phyloP scores from a whole-genome alignment of 2,888 invertebrate genomes.

The Falcaria lacertinaria region DNA sequence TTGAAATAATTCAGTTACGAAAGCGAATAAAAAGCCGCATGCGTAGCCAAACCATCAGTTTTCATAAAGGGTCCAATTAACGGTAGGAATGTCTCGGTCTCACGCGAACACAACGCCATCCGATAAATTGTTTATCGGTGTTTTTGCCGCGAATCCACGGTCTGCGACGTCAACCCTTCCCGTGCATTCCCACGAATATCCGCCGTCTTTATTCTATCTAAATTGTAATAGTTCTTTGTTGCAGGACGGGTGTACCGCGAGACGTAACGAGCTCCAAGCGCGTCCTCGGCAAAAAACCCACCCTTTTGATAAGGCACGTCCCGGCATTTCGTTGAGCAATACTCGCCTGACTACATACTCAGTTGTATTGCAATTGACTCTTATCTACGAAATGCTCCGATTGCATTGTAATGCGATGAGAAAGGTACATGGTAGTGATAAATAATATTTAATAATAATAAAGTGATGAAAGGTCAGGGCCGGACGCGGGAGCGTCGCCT shows the following conservation, averaged over 20 bases:
- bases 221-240: conserved; percentile 28
- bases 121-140: conserved; percentile 19
- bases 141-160: conserved; percentile 29
- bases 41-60: conserved; percentile 2
- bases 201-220: conserved; percentile 25
- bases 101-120: conserved; percentile 27
- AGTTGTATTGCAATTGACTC: conserved; percentile 21
- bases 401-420: conserved; percentile 14
- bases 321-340: conserved; percentile 35
- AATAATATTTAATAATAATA: not conserved
- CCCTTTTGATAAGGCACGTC: conserved; percentile 54
- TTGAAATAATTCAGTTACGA: not conserved
- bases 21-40: not conserved
- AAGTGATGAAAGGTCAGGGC: not conserved
- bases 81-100: conserved; percentile 27
- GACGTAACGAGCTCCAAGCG: conserved; percentile 21
- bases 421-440: not conserved
- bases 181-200: conserved; percentile 49
- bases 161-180: conserved; percentile 31
- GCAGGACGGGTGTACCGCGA: conserved; percentile 10
- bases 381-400: conserved; percentile 23
- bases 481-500: not conserved
- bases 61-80: conserved; percentile 32
- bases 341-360: conserved; percentile 24
- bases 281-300: conserved; percentile 37